Conservation (phyloP, 2,113 vertebrate species). For the Cygnus atratus region DNA sequence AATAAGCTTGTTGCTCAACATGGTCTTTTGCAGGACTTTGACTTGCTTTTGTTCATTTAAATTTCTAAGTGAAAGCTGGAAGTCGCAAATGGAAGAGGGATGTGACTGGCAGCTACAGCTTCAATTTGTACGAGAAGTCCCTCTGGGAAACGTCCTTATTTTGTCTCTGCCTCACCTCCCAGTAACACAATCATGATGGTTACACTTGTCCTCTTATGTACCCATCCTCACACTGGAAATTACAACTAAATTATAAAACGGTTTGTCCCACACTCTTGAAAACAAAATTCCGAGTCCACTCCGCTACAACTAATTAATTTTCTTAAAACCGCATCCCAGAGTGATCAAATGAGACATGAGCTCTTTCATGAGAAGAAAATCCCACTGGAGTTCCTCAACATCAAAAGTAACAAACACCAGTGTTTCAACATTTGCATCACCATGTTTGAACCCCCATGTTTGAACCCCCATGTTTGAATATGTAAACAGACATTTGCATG, state of each 20-base stretch:
- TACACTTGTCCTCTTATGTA: background rate
- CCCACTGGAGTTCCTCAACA: conserved; percentile 38
- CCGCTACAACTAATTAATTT: conserved; percentile 54
- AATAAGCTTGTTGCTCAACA: background rate
- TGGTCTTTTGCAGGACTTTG: background rate
- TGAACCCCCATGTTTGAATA: conserved; percentile 11
- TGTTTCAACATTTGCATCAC: background rate
- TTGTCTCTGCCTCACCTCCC: background rate
- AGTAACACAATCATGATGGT: background rate
- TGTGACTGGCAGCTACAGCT: conserved; percentile 40
- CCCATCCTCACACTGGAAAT: conserved; percentile 7
- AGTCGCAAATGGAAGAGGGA: conserved; percentile 1
- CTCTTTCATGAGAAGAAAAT: conserved; percentile 50
- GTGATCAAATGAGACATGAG: conserved; percentile 49
- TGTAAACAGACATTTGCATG: conserved; percentile 30
- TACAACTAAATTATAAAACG: conserved; percentile 10
- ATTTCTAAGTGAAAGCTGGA: conserved; percentile 4
- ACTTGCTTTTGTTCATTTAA: conserved; percentile 19
- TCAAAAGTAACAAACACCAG: conserved; percentile 44
- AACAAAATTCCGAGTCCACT: conserved; percentile 38
- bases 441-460: conserved; percentile 10
- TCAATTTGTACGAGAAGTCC: conserved; percentile 29
- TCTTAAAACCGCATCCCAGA: conserved; percentile 20
- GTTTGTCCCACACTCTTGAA: background rate
- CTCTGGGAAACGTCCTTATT: conserved; percentile 22